These are phyloP conservation scores for Busseola fusca DNA, from an alignment of 2,888 invertebrate species.

Conservation along the genomic window DNA sequence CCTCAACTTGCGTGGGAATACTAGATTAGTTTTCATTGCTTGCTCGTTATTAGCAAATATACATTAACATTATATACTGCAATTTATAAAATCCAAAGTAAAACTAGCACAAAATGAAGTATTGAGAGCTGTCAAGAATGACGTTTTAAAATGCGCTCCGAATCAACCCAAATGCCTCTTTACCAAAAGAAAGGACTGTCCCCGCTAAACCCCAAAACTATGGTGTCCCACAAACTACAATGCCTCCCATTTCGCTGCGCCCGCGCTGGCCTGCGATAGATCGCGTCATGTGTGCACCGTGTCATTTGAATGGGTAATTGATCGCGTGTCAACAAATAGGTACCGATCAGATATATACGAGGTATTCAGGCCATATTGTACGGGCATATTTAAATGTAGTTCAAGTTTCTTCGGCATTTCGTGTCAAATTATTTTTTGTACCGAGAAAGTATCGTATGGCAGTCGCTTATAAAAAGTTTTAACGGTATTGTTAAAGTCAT, in stretches of 20 bases:
- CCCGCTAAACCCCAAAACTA: slow-evolving; percentile 10
- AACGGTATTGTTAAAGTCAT: slow-evolving; percentile 24
- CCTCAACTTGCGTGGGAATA: slow-evolving; percentile 2
- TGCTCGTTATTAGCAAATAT: background rate
- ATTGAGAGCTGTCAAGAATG: slow-evolving; percentile 5
- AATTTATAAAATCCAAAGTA: background rate
- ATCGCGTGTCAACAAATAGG: slow-evolving; percentile 68
- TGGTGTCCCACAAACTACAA: slow-evolving; percentile 59
- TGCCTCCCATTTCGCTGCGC: slow-evolving; percentile 65
- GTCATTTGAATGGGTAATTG: slow-evolving; percentile 72
- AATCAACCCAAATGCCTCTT: background rate
- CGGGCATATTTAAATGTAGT: slow-evolving; percentile 58
- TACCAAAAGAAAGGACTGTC: slow-evolving; percentile 18
- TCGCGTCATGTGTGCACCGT: slow-evolving; percentile 62
- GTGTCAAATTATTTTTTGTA: slow-evolving; percentile 36
- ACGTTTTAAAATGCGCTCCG: background rate
- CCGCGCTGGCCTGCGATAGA: slow-evolving; percentile 55
- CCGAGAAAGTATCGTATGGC: slow-evolving; percentile 40
- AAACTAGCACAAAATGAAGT: background rate
- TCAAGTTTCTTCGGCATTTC: slow-evolving; percentile 54
- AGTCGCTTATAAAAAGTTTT: slow-evolving; percentile 2
- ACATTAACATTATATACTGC: background rate
- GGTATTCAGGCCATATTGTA: slow-evolving; percentile 65
- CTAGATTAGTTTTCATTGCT: background rate
- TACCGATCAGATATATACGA: slow-evolving; percentile 59